Conservation (phyloP, 2,113 vertebrate genomes). For the Cathartes aura region DNA sequence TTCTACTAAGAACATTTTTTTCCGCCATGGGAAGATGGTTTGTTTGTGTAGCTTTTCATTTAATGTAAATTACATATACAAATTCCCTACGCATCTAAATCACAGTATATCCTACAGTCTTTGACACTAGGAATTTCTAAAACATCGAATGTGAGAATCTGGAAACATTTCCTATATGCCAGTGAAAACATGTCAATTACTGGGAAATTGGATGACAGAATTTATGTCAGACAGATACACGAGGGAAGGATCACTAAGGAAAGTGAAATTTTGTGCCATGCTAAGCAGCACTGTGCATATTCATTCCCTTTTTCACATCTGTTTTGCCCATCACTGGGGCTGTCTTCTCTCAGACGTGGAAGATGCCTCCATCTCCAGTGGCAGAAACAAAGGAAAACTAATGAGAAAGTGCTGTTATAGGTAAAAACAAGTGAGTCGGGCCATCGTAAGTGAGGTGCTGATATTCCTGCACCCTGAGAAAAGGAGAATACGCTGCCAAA, state of each 20-base stretch:
- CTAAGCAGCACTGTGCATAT: rapidly evolving
- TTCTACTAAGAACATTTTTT: not conserved
- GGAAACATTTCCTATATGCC: not conserved
- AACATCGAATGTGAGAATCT: not conserved
- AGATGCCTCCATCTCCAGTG: not conserved
- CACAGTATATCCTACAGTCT: not conserved
- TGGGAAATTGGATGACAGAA: not conserved
- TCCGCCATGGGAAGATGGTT: not conserved
- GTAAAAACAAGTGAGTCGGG: not conserved
- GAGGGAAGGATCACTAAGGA: not conserved
- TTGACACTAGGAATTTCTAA: not conserved
- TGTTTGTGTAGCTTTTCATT: not conserved
- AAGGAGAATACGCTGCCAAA: not conserved
- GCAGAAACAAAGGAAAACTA: not conserved
- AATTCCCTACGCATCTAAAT: not conserved
- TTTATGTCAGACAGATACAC: rapidly evolving
- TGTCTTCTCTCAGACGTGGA: not conserved
- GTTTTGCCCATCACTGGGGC: not conserved
- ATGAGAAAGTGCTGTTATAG: not conserved
- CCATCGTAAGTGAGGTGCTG: not conserved
- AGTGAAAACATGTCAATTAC: not conserved
- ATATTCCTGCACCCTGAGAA: not conserved
- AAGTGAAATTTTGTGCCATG: rapidly evolving
- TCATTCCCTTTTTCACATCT: not conserved
- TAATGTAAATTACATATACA: not conserved